Evolutionary conservation across 2,888 invertebrate genomes (phyloP).

Genomic region (Raillietiella orientalis): DNA sequence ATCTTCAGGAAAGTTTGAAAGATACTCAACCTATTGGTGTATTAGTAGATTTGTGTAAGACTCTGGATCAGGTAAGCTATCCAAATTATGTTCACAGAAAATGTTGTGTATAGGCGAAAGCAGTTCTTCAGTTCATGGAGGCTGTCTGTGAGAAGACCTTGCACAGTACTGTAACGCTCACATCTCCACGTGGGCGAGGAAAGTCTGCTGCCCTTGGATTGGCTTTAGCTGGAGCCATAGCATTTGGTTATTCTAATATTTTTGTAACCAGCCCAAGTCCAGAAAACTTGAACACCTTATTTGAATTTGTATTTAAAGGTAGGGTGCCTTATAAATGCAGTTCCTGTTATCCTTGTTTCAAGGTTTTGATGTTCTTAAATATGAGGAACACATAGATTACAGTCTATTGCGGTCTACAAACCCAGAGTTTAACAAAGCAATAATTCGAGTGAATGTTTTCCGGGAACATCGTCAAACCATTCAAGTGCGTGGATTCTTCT

Average conservation of each 20-base stretch:
- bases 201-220: conserved; percentile 92
- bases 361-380: conserved; percentile 63
- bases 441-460: conserved; percentile 67
- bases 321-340: conserved; percentile 11
- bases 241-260: conserved; percentile 61
- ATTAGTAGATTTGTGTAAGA: conserved; percentile 58
- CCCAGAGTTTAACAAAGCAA: conserved; percentile 82
- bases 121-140: conserved; percentile 69
- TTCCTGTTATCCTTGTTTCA: conserved; percentile 6
- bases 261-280: conserved; percentile 95
- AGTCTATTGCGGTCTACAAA: conserved; percentile 77
- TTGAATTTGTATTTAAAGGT: conserved; percentile 82
- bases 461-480: conserved; percentile 72
- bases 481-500: conserved; percentile 22
- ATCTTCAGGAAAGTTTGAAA: conserved; percentile 43
- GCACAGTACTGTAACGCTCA: conserved; percentile 68
- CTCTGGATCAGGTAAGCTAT: conserved; percentile 40
- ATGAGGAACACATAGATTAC: conserved; percentile 86
- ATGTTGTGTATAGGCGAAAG: conserved; percentile 26
- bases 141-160: conserved; percentile 67
- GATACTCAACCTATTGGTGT: conserved; percentile 77
- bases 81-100: conserved; percentile 1
- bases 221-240: conserved; percentile 47
- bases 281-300: conserved; percentile 85
- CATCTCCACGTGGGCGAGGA: conserved; percentile 84